Evolutionary conservation across 92 coral and sea anemone species (phyloP).

Genomic region (Epizoanthus stellaris): DNA sequence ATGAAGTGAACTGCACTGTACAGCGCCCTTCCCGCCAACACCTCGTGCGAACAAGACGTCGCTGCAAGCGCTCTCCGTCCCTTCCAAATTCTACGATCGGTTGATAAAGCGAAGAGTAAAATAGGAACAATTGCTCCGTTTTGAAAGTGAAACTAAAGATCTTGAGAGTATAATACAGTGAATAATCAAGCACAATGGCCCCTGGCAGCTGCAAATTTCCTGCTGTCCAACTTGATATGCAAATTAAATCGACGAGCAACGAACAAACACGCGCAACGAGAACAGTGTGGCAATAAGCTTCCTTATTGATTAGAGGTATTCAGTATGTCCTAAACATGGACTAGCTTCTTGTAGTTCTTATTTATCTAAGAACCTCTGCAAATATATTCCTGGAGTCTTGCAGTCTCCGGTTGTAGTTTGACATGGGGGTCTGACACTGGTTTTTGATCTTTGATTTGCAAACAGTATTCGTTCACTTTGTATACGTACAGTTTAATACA

Average conservation of each 20-base stretch:
- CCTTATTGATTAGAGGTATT: background rate
- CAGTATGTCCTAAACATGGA: background rate
- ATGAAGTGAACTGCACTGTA: background rate
- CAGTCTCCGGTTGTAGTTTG: background rate
- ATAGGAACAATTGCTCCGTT: background rate
- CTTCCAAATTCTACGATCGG: background rate
- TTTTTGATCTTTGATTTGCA: constrained; percentile 14
- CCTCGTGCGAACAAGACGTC: constrained; percentile 18
- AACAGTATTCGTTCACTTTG: background rate
- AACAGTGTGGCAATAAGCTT: background rate
- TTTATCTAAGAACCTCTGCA: background rate
- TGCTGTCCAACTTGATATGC: constrained; percentile 19
- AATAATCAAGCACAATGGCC: background rate
- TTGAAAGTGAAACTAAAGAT: constrained; percentile 4
- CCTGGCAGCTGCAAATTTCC: constrained; percentile 17
- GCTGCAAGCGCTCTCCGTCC: background rate
- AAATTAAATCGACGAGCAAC: background rate
- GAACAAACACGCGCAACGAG: background rate
- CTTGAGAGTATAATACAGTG: background rate
- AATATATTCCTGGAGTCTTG: constrained; percentile 10
- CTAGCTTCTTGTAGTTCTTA: background rate
- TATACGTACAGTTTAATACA: background rate
- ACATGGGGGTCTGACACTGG: constrained; percentile 6
- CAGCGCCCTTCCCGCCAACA: constrained; percentile 5
- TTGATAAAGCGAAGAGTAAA: background rate